Evolutionary conservation across 2,797 vertebrate species (phyloP).

Genomic region (Darevskia nairensis): DNA sequence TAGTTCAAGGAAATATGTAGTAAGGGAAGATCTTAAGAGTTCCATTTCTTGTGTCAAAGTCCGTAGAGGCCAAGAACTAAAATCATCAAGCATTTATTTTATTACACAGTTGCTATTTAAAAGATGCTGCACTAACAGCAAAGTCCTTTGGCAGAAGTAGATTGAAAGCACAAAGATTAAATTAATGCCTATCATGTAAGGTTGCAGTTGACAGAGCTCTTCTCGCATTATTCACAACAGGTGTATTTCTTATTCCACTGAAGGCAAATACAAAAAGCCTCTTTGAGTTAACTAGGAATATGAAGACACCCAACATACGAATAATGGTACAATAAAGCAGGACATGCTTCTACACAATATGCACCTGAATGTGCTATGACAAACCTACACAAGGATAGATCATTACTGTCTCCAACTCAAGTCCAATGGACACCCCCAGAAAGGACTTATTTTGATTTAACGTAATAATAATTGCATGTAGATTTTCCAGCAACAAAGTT

Average conservation of each 20-base stretch:
- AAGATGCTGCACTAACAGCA: slow-evolving; percentile 7
- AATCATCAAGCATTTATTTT: neutral
- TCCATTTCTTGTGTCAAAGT: slow-evolving; percentile 11
- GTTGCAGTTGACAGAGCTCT: neutral
- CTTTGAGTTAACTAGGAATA: neutral
- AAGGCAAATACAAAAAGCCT: slow-evolving; percentile 1
- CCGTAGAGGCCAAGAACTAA: neutral
- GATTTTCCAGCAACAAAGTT: neutral
- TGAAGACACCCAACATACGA: neutral
- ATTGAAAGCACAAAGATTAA: slow-evolving; percentile 6
- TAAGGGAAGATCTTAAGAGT: slow-evolving; percentile 5
- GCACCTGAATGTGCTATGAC: neutral
- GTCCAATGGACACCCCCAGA: neutral
- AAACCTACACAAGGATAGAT: neutral
- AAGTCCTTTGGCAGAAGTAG: slow-evolving; percentile 19
- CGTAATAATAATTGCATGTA: neutral
- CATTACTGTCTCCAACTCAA: neutral
- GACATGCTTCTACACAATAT: neutral
- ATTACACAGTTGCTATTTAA: neutral
- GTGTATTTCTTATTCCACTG: neutral
- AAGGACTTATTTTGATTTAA: neutral
- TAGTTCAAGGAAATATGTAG: neutral
- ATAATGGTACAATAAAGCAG: neutral
- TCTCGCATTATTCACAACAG: neutral
- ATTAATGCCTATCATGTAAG: slow-evolving; percentile 5